Evolutionary conservation across 2,113 vertebrate species (phyloP), one percentile per base, ranked within the genome.

Genomic region (Paedocypris sp.): DNA sequence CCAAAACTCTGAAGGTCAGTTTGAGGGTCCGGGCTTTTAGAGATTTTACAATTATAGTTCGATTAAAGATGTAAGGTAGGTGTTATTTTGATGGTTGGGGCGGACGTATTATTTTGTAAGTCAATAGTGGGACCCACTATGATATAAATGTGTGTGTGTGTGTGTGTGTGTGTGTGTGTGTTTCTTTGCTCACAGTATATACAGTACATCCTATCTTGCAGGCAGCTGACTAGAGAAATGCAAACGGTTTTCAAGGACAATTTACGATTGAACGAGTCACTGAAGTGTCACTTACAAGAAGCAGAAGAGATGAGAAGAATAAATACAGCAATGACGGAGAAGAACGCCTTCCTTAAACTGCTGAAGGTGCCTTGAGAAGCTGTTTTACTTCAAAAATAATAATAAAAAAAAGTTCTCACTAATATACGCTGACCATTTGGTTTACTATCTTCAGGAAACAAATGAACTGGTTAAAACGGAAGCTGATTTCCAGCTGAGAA

Each of bases 171-270:
- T 36, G 39, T 72, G 72, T 46, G 50, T 31, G 16, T 45, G 9
- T 43, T 42, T 31, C 8, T 11, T 5, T 15, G 23, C n/a, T n/a
- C n/a, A n/a, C n/a, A n/a, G 15, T 26, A 18, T 26, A 54, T 15
- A 4, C 10, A 5, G 15, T 4, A 12, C 18, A 42, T 42, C 1
- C 3, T 28, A 11, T 29, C 4, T 9, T n/a, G 73, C 69, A 94
- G 92, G 65, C 87, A 89, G 69, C 52, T 92, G 75, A 85, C 89
- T 15, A 76, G 71, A 20, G 77, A 76, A 15, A 84, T 83, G 8
- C 86, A 76, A 66, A 75, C 80, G 9, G 84, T 88, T 15, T 42
- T 68, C 35, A 72, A 52, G 41, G 70, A 72, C 39, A 72, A 68
- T 41, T 35, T 68, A 20, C 66, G 66, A 7, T 46, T 72, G n/a